phyloP scores from a whole-genome alignment of 2,113 vertebrate genomes.

The Aythya baeri region DNA sequence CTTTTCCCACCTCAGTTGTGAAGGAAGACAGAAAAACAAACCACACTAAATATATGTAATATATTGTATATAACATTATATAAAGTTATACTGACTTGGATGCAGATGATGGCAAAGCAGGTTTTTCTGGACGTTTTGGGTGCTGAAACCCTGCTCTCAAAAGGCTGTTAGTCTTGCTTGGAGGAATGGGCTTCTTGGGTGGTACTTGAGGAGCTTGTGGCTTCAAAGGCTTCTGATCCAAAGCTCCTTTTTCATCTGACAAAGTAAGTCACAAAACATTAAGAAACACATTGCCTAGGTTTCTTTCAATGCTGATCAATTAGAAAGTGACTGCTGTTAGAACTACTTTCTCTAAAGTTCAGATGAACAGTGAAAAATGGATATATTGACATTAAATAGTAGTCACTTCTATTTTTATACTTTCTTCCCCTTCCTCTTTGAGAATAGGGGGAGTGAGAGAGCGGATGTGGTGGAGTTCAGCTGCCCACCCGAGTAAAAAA shows the following conservation, averaged over 20 bases:
- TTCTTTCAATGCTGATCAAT: background rate
- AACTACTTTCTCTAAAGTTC: background rate
- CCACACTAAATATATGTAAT: too few relatives aligned
- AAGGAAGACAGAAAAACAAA: background rate
- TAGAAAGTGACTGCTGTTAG: background rate
- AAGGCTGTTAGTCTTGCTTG: slow-evolving; percentile 81
- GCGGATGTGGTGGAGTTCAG: too few relatives aligned
- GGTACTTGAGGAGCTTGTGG: slow-evolving; percentile 90
- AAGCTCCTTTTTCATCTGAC: slow-evolving; percentile 82
- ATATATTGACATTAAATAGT: too few relatives aligned
- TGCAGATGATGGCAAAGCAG: slow-evolving; percentile 77
- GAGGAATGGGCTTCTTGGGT: slow-evolving; percentile 91
- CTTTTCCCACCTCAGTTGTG: background rate
- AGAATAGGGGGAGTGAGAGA: too few relatives aligned
- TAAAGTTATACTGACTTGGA: slow-evolving; percentile 79
- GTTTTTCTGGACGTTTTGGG: slow-evolving; percentile 90
- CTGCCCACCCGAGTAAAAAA: background rate
- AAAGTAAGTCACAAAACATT: slow-evolving; percentile 6
- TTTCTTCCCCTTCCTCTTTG: too few relatives aligned
- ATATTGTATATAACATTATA: too few relatives aligned
- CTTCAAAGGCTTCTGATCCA: slow-evolving; percentile 87
- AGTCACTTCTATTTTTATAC: too few relatives aligned
- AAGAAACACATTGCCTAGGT: background rate
- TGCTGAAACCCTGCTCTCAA: slow-evolving; percentile 75
- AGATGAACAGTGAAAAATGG: background rate